Conservation (phyloP, 2,797 vertebrate species). For the Moxostoma hubbsi region DNA sequence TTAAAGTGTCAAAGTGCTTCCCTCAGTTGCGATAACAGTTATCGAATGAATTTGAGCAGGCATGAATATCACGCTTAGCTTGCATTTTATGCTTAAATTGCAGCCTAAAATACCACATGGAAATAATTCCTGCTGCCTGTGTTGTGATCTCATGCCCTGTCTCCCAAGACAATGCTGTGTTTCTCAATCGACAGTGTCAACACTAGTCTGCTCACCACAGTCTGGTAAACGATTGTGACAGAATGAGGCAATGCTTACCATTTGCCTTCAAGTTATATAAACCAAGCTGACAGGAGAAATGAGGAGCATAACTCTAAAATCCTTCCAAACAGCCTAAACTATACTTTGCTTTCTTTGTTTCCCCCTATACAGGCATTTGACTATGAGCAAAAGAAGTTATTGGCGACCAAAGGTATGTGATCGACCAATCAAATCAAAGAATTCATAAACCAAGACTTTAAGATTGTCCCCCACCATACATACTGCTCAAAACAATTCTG, state of each 20-base stretch:
- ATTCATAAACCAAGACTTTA: slow-evolving; percentile 15
- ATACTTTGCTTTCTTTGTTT: slow-evolving; percentile 27
- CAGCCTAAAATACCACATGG: neutral
- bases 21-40: neutral
- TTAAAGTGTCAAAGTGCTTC: neutral
- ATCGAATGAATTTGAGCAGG: neutral
- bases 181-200: slow-evolving; percentile 16
- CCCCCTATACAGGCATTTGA: slow-evolving; percentile 83
- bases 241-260: slow-evolving; percentile 49
- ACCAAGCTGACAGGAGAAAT: slow-evolving; percentile 46
- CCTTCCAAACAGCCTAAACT: slow-evolving; percentile 42
- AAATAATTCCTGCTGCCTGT: neutral
- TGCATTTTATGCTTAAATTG: neutral
- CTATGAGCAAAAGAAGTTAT: slow-evolving; percentile 90
- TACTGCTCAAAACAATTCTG: slow-evolving; percentile 42
- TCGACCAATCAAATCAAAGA: slow-evolving; percentile 31
- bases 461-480: slow-evolving; percentile 18
- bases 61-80: neutral
- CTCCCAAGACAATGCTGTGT: neutral
- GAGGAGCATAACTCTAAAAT: slow-evolving; percentile 31
- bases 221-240: slow-evolving; percentile 46
- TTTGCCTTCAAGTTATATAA: slow-evolving; percentile 18
- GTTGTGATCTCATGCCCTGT: neutral
- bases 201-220: neutral
- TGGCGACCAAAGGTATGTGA: slow-evolving; percentile 89